Conservation (phyloP, 1,140 invertebrate species). For the Eriocheir sinensis region DNA sequence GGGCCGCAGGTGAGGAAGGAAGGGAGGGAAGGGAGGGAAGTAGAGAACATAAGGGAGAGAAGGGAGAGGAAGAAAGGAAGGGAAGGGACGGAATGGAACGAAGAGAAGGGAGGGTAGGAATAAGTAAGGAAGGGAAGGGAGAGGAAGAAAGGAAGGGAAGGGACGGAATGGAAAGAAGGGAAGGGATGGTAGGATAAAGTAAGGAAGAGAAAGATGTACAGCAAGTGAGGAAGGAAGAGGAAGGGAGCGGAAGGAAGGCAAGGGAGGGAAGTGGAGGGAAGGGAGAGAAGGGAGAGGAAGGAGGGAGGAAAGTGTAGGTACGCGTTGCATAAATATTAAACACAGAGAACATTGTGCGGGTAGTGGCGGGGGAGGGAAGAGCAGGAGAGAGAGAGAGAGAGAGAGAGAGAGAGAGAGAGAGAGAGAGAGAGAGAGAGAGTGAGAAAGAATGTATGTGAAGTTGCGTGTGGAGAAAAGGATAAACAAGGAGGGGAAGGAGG, state of each 20-base stretch:
- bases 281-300: neutral
- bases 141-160: neutral
- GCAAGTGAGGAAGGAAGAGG: neutral
- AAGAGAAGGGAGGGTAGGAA: neutral
- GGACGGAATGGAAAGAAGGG: too few relatives aligned
- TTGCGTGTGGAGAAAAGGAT: neutral
- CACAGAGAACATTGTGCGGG: neutral
- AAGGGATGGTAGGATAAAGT: too few relatives aligned
- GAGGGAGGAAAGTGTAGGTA: neutral
- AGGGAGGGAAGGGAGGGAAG: neutral
- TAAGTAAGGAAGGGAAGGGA: neutral
- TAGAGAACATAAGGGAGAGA: neutral
- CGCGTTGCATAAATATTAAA: neutral
- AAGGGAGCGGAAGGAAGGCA: neutral
- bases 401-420: slow-evolving; percentile 22
- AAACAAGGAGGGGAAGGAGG: neutral
- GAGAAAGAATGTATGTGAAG: too few relatives aligned
- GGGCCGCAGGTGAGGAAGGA: too few relatives aligned
- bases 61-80: too few relatives aligned
- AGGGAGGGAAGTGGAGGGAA: neutral
- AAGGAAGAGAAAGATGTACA: neutral
- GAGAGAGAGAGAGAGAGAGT: slow-evolving; percentile 7
- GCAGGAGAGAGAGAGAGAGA: slow-evolving; percentile 10
- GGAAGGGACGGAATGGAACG: too few relatives aligned
- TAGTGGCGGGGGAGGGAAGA: too few relatives aligned